Conservation (phyloP, 2,113 vertebrate species). For the Sula dactylatra region DNA sequence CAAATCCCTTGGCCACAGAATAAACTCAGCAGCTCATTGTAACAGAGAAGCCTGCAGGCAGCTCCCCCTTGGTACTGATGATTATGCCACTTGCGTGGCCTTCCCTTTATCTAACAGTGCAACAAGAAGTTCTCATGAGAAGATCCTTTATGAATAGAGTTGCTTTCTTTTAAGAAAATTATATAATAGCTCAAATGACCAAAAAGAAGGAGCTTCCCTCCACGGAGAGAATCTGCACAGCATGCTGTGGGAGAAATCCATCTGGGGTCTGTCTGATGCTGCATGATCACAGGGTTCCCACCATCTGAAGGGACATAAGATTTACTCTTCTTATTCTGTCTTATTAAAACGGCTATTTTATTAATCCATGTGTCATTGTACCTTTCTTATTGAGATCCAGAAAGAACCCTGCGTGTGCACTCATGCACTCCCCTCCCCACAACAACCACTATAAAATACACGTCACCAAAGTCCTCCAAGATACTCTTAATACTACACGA, state of each 20-base stretch:
- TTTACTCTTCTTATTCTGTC: neutral
- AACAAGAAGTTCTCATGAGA: neutral
- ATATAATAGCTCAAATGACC: neutral
- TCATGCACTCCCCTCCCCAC: neutral
- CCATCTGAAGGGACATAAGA: neutral
- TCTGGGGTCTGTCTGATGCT: neutral
- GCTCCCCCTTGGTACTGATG: no score
- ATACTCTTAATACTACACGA: neutral
- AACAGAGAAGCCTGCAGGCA: no score
- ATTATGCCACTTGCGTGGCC: no score
- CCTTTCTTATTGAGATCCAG: neutral
- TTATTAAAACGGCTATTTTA: neutral
- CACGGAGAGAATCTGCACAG: neutral
- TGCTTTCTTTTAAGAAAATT: neutral
- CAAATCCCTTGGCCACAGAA: no score
- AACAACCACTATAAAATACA: neutral
- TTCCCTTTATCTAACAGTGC: no score
- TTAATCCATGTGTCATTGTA: neutral
- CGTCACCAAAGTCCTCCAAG: neutral
- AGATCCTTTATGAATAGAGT: neutral
- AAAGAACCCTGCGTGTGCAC: neutral
- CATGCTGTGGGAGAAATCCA: neutral
- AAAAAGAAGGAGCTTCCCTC: neutral
- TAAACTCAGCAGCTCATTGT: no score
- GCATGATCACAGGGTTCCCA: neutral